These are phyloP conservation scores for Gambusia affinis DNA, from an alignment of 2,113 vertebrate species.

Conservation along the genomic window DNA sequence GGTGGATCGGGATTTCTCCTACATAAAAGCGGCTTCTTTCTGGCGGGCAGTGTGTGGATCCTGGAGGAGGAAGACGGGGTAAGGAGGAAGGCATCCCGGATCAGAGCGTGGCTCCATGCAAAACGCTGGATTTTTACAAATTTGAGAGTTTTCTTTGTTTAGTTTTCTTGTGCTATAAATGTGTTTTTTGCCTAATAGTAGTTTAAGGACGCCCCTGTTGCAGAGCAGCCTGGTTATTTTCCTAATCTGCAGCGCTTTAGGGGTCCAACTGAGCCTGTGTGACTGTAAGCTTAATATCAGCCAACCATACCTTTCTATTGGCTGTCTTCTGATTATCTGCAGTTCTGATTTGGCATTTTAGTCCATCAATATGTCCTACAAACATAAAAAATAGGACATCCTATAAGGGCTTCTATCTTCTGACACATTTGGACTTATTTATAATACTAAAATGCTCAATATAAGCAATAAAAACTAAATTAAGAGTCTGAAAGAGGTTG, in stretches of 20 bases:
- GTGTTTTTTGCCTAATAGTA: slow-evolving; percentile 12
- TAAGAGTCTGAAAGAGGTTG: too few species aligned
- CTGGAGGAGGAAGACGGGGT: slow-evolving; percentile 48
- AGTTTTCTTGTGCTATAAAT: neutral
- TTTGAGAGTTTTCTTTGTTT: neutral
- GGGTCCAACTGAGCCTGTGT: slow-evolving; percentile 45
- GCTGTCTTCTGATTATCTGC: neutral
- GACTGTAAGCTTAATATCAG: slow-evolving; percentile 40
- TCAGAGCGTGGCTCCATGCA: slow-evolving; percentile 44
- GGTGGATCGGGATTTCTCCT: slow-evolving; percentile 27
- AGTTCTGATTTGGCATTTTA: neutral
- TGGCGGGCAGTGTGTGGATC: slow-evolving; percentile 48
- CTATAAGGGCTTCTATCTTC: too few species aligned
- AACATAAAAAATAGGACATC: neutral
- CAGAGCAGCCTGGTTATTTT: slow-evolving; percentile 48
- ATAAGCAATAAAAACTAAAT: neutral
- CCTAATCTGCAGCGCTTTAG: slow-evolving; percentile 59
- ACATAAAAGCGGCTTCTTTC: slow-evolving; percentile 3
- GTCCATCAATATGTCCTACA: neutral
- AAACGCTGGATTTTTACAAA: too few species aligned
- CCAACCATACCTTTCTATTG: neutral
- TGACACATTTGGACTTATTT: neutral
- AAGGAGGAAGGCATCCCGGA: slow-evolving; percentile 60
- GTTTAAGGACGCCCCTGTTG: slow-evolving; percentile 19
- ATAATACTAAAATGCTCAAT: neutral